Conservation (phyloP, 2,113 vertebrate genomes). For the Chrysemys picta region DNA sequence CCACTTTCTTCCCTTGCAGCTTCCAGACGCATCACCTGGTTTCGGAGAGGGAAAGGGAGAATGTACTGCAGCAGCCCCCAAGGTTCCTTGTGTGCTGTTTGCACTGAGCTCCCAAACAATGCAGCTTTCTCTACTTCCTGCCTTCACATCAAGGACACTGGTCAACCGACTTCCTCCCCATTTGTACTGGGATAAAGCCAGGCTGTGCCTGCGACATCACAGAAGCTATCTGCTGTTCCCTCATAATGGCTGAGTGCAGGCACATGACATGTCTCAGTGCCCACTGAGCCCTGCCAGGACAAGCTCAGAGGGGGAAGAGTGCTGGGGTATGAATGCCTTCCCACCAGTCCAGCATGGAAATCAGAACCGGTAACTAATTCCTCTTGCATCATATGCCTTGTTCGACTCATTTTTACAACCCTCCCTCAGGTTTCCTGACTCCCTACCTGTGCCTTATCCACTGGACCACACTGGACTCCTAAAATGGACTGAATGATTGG, state of each 20-base stretch:
- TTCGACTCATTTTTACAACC: background rate
- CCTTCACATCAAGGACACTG: background rate
- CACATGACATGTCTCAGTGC: rapidly evolving
- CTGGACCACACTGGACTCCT: background rate
- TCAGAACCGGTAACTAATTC: background rate
- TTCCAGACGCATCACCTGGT: background rate
- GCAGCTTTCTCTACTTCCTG: background rate
- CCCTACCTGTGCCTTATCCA: background rate
- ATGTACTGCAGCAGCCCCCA: background rate
- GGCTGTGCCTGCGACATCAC: background rate
- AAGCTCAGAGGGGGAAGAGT: background rate
- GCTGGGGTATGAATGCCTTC: background rate
- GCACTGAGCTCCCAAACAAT: background rate
- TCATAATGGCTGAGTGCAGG: background rate
- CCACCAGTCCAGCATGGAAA: no score
- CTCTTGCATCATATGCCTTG: background rate
- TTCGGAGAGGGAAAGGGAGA: background rate
- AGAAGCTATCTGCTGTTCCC: background rate
- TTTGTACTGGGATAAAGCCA: background rate
- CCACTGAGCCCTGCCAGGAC: background rate
- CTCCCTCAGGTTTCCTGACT: background rate
- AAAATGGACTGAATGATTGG: background rate
- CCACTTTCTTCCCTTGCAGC: background rate
- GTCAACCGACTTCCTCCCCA: background rate
- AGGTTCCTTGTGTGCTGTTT: background rate